Percentiles rank a stretch among this genome's conserved stretches.
phyloP scores from a whole-genome alignment of 2,797 vertebrate genomes.

The Sus cebifrons region DNA sequence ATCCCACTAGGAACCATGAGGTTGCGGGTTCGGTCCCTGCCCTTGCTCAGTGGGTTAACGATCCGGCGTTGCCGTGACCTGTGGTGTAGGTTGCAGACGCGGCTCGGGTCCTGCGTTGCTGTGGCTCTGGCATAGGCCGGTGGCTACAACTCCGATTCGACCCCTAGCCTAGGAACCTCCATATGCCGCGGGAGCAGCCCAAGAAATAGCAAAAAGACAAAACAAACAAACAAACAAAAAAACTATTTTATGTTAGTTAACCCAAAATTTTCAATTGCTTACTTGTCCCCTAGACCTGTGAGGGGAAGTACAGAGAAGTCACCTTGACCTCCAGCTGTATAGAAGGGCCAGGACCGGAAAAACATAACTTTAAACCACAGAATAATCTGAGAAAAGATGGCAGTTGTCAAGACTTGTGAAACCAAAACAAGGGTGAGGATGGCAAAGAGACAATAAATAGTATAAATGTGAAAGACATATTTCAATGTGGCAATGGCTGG shows the following conservation, averaged over 20 bases:
- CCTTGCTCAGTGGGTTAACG: too few species aligned
- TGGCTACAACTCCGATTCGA: too few species aligned
- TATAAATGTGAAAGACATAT: not conserved
- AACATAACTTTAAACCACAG: not conserved
- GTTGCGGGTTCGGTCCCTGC: too few species aligned
- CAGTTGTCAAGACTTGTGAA: constrained; percentile 5
- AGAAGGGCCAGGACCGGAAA: not conserved
- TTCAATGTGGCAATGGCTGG: not conserved
- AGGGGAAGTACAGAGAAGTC: not conserved
- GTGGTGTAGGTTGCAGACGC: too few species aligned
- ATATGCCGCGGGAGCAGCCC: too few species aligned
- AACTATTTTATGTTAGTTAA: constrained; percentile 52
- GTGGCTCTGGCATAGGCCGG: too few species aligned
- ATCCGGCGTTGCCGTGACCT: too few species aligned
- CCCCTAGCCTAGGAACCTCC: too few species aligned
- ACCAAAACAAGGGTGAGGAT: not conserved
- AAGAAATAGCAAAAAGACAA: too few species aligned
- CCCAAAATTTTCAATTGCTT: not conserved
- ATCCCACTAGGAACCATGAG: too few species aligned
- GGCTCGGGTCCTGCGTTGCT: too few species aligned
- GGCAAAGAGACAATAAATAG: not conserved
- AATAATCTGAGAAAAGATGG: constrained; percentile 23
- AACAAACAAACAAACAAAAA: not conserved
- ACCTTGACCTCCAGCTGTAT: not conserved
- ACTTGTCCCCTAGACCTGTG: not conserved